These are phyloP conservation scores for Python bivittatus DNA, from an alignment of 2,113 vertebrate genomes.

Conservation along the genomic window DNA sequence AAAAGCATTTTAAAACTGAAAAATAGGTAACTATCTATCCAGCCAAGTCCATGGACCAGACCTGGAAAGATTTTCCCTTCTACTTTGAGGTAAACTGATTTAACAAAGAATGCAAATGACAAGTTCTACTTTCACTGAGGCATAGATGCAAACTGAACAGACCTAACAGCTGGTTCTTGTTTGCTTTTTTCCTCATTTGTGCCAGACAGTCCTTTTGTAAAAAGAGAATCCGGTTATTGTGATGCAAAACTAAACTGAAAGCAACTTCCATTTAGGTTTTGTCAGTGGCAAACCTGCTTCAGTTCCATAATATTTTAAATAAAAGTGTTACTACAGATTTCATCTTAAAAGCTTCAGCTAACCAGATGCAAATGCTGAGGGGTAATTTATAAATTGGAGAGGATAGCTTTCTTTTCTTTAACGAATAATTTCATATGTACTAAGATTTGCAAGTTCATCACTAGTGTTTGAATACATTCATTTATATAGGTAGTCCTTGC, in stretches of 20 bases:
- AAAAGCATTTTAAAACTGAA: background rate
- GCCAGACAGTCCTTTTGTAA: background rate
- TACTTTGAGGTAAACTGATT: background rate
- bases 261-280: background rate
- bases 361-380: background rate
- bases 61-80: constrained; percentile 7
- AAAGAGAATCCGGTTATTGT: background rate
- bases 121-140: constrained; percentile 12
- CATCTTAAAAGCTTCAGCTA: background rate
- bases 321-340: background rate
- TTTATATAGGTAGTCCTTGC: too few relatives aligned
- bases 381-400: too few relatives aligned
- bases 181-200: background rate
- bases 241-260: background rate
- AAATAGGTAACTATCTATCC: constrained; percentile 8
- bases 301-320: constrained; percentile 17
- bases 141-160: constrained; percentile 18
- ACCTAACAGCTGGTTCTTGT: background rate
- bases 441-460: too few relatives aligned
- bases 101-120: background rate
- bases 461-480: too few relatives aligned
- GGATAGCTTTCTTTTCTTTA: background rate
- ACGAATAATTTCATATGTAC: background rate
- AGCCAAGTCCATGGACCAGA: background rate
- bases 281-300: background rate